phyloP scores from a whole-genome alignment of 2,888 invertebrate species.

The Dasypolia templi region DNA sequence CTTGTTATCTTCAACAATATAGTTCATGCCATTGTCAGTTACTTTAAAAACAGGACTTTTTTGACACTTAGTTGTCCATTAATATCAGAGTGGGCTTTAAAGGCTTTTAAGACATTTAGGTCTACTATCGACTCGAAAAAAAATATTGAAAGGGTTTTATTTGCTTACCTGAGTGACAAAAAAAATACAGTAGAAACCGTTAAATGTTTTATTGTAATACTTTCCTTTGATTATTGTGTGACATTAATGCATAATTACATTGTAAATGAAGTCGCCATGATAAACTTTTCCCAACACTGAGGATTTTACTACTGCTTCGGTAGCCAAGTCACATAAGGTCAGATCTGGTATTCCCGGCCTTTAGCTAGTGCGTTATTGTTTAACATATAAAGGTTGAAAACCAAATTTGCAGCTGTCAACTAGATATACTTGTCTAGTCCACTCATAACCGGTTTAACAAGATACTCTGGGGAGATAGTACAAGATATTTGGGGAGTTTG shows the following conservation, averaged over 20 bases:
- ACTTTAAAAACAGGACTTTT: neutral
- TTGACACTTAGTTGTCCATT: neutral
- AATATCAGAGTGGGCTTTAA: neutral
- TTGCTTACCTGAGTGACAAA: neutral
- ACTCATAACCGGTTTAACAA: slow-evolving; percentile 28
- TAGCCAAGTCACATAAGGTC: neutral
- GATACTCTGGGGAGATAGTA: no score
- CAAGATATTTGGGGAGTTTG: no score
- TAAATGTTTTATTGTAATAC: neutral
- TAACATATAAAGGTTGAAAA: slow-evolving; percentile 29
- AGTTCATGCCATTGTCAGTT: neutral
- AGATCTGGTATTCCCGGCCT: neutral
- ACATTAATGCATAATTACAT: neutral
- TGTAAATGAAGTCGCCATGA: neutral
- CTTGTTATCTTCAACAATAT: neutral
- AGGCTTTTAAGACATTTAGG: neutral
- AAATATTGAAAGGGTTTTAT: neutral
- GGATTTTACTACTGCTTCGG: neutral
- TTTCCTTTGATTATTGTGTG: neutral
- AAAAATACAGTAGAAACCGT: neutral
- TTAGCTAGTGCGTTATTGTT: neutral
- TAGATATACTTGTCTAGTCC: neutral
- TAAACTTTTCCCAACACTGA: neutral
- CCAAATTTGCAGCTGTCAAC: neutral
- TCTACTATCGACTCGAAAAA: neutral